Evolutionary conservation across 2,888 invertebrate genomes (phyloP), one percentile per base, ranked within the genome.

Genomic region (Agonopterix subpropinquella): DNA sequence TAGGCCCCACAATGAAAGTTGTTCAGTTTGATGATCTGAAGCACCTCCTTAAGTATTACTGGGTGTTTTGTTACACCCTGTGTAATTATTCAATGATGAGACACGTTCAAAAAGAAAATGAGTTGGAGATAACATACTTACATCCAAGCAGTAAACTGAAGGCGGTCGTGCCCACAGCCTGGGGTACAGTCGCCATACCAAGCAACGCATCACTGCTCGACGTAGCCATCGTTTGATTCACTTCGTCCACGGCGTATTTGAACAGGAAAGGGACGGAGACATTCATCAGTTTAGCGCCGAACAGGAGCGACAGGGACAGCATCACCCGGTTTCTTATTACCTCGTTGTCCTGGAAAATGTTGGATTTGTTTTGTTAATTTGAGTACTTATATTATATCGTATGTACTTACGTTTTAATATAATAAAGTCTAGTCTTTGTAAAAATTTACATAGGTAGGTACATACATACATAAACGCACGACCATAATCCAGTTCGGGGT

Each of bases 261-360:
- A 99, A 98, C 50, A 98, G 83, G 85, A 99, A 98, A 9, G 99
- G 99, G 18, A 99, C 98, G 45, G 92, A 89, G 1, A 98, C 97
- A 67, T 96, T 98, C 70, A 98, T 81, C 47, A 96, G 74, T 90
- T 99, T 97, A 36, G 96, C 95, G 41, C 94, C 92, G 47, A 94
- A 91, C 47, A 97, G 85, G 44, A 97, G 89, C 1, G 94, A 92
- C 45, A 97, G 77, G 5, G 99, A 97, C 43, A 96, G 67, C 68
- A 94, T 90, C 11, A 99, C 99, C 55, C 98, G 91, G 56, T 90
- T 90, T 61, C 92, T 89, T 54, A 96, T 93, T 59, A 91, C 90
- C 52, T 89, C 80, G 70, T 97, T 94, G 74, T 96, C 95, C 92
- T 93, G 73, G 1, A 77, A 74, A 42, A 39, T 28, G 28, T 28